These are phyloP conservation scores for Solenopsis invicta DNA, from an alignment of 1,140 invertebrate genomes.

Conservation along the genomic window DNA sequence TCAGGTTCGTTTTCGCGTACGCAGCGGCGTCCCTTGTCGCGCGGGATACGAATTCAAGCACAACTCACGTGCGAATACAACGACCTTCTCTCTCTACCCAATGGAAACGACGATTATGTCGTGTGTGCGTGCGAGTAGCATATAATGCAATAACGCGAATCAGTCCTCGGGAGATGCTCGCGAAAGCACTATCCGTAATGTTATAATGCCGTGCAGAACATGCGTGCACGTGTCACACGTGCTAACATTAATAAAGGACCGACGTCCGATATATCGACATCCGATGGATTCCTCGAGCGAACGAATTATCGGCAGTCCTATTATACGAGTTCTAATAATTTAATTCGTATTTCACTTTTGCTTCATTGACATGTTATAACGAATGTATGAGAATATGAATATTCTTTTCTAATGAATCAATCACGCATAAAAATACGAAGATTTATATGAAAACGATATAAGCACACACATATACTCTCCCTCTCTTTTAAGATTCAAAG, in stretches of 20 bases:
- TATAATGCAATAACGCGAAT: constrained; percentile 70
- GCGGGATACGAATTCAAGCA: constrained; percentile 58
- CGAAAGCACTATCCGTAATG: constrained; percentile 74
- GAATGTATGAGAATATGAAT: not conserved
- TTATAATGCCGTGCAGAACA: constrained; percentile 58
- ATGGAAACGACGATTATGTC: constrained; percentile 48
- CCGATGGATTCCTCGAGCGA: constrained; percentile 55
- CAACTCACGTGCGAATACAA: constrained; percentile 52
- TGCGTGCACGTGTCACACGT: constrained; percentile 41
- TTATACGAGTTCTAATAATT: constrained; percentile 61
- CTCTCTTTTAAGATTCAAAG: not conserved
- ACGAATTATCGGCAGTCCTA: constrained; percentile 57
- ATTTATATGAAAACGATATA: not conserved
- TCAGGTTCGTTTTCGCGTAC: constrained; percentile 55
- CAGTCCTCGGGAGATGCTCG: constrained; percentile 67
- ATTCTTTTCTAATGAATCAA: not conserved
- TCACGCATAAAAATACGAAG: not conserved
- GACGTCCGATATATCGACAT: constrained; percentile 59
- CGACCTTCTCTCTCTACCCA: constrained; percentile 7
- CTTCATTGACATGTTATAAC: not conserved
- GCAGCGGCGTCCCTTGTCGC: constrained; percentile 48
- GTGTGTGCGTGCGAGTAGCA: constrained; percentile 55
- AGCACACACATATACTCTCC: not conserved
- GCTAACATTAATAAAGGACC: constrained; percentile 61
- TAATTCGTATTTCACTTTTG: constrained; percentile 60